Conservation (phyloP, 2,113 vertebrate genomes). For the Cygnus buccinator region DNA sequence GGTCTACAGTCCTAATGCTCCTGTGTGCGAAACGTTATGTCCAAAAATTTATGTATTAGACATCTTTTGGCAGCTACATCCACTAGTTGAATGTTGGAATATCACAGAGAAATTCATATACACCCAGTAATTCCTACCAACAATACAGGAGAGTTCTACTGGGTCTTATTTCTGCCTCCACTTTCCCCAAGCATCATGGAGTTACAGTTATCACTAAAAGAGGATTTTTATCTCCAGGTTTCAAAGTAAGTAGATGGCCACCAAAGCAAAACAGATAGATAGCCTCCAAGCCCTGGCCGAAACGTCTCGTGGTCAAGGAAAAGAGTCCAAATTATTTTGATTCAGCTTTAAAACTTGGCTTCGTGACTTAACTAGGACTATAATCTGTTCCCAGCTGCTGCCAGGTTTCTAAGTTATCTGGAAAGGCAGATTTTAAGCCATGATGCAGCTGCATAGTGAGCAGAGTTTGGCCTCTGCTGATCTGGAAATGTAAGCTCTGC, state of each 20-base stretch:
- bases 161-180: background rate
- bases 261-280: background rate
- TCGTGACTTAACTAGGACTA: background rate
- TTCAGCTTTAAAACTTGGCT: background rate
- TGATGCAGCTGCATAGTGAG: background rate
- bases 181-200: background rate
- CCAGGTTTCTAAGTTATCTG: background rate
- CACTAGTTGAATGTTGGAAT: background rate
- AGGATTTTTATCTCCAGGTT: background rate
- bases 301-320: background rate
- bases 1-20: background rate
- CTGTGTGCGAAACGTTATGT: background rate
- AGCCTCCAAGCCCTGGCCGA: background rate
- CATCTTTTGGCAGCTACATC: background rate
- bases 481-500: background rate
- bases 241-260: background rate
- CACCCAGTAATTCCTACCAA: background rate
- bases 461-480: background rate
- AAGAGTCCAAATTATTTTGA: background rate
- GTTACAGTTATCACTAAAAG: background rate
- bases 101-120: background rate
- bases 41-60: background rate
- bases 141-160: background rate
- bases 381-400: background rate
- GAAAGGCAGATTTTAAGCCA: background rate